Evolutionary conservation across 2,113 vertebrate species (phyloP).

Genomic region (Balaenoptera acutorostrata): DNA sequence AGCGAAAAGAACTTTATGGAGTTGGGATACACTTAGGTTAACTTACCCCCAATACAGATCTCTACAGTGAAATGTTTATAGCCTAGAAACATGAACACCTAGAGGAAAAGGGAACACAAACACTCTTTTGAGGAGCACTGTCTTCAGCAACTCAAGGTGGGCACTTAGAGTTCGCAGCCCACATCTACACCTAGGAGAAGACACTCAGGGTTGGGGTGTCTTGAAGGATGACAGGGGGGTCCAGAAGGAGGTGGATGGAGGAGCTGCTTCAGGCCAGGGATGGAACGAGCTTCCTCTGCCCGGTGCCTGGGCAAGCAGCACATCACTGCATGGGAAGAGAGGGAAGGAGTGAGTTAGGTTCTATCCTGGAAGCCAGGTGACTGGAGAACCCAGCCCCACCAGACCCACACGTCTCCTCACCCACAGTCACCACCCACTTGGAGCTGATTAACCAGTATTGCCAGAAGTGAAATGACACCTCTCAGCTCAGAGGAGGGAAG

Average conservation of each 20-base stretch:
- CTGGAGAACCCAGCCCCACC: not conserved
- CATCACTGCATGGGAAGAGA: not conserved
- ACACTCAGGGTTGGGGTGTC: not conserved
- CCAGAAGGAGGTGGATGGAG: not conserved
- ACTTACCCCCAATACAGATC: not conserved
- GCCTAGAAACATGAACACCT: not conserved
- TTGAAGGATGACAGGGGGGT: not conserved
- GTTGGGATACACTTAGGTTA: not conserved
- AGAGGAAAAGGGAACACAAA: not conserved
- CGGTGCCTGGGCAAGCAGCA: not conserved
- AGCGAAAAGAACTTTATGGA: slow-evolving; percentile 15
- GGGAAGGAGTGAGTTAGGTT: not conserved
- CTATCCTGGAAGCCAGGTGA: not conserved
- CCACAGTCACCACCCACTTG: too few species aligned
- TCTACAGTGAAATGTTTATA: not conserved
- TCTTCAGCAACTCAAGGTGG: not conserved
- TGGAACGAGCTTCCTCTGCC: not conserved
- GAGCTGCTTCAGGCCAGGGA: not conserved
- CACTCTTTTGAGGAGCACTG: not conserved
- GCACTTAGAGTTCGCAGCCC: not conserved
- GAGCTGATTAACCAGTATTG: not conserved
- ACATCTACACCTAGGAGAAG: not conserved
- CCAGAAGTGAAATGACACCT: not conserved
- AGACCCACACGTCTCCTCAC: not conserved
- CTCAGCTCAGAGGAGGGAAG: not conserved